phyloP scores from a whole-genome alignment of 2,888 invertebrate species.

The Lacanobia oleracea region DNA sequence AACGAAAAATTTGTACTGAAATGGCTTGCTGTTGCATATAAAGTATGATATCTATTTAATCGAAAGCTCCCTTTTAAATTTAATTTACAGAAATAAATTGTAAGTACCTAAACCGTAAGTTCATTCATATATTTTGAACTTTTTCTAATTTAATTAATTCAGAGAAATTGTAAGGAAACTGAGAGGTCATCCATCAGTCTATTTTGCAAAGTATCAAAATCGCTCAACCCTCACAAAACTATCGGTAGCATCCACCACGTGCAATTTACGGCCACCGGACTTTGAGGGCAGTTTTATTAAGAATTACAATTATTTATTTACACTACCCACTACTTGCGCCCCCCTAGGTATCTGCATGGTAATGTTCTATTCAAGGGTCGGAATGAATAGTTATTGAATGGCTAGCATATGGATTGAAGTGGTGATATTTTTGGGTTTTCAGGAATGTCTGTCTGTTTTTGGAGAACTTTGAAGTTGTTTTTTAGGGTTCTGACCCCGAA shows the following conservation, averaged over 20 bases:
- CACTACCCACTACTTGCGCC: conserved; percentile 68
- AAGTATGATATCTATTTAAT: too few species aligned
- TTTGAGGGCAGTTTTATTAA: conserved; percentile 86
- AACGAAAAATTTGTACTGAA: too few species aligned
- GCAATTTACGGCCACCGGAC: conserved; percentile 80
- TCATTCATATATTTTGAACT: too few species aligned
- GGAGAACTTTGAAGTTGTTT: neutral
- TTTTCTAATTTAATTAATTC: too few species aligned
- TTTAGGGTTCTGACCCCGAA: too few species aligned
- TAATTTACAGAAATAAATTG: too few species aligned
- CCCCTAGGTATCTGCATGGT: conserved; percentile 70
- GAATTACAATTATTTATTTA: conserved; percentile 89
- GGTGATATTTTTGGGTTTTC: conserved; percentile 13
- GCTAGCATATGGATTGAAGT: conserved; percentile 38
- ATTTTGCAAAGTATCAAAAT: conserved; percentile 73
- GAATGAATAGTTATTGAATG: conserved; percentile 57
- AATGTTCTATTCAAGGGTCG: conserved; percentile 67
- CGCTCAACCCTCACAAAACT: conserved; percentile 53
- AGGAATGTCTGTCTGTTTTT: neutral
- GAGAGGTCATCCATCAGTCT: too few species aligned
- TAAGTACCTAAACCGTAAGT: too few species aligned
- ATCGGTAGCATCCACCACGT: conserved; percentile 76
- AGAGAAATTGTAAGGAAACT: too few species aligned
- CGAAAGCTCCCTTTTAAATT: too few species aligned
- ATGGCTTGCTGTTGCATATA: too few species aligned